Evolutionary conservation across 2,113 vertebrate species (phyloP).

Genomic region (Tauraco erythrolophus): DNA sequence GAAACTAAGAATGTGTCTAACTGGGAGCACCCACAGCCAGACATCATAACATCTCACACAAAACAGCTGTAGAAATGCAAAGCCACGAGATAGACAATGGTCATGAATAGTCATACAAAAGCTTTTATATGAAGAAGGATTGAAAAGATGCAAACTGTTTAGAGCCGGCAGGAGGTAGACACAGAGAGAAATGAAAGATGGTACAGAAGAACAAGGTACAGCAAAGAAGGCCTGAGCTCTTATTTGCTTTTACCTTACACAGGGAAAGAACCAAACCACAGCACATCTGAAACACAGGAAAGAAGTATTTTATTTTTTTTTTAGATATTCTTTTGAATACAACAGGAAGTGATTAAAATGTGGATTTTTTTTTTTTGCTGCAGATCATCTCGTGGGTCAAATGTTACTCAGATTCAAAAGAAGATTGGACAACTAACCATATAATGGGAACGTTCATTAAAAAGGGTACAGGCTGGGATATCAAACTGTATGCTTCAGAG

Average conservation of each 20-base stretch:
- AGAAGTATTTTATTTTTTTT: not conserved
- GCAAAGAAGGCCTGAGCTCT: not conserved
- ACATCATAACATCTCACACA: not conserved
- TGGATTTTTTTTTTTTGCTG: not conserved
- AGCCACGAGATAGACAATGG: not conserved
- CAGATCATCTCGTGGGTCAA: not conserved
- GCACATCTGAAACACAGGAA: not conserved
- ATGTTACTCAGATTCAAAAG: not conserved
- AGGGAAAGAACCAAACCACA: not conserved
- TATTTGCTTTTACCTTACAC: not conserved
- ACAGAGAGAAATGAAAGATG: not conserved
- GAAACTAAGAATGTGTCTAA: not conserved
- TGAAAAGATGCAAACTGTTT: constrained; percentile 21
- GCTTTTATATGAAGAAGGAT: not conserved
- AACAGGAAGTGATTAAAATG: constrained; percentile 21
- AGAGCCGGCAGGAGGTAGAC: not conserved
- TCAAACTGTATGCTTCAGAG: not conserved
- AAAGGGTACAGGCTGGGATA: not conserved
- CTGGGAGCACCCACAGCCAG: not conserved
- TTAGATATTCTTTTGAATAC: not conserved
- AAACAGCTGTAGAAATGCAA: not conserved
- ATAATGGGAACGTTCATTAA: constrained; percentile 38
- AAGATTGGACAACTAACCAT: not conserved
- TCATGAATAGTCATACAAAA: not conserved
- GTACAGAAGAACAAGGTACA: not conserved